phyloP scores from a whole-genome alignment of 2,797 vertebrate species.

The Brachyrhaphis roseni region DNA sequence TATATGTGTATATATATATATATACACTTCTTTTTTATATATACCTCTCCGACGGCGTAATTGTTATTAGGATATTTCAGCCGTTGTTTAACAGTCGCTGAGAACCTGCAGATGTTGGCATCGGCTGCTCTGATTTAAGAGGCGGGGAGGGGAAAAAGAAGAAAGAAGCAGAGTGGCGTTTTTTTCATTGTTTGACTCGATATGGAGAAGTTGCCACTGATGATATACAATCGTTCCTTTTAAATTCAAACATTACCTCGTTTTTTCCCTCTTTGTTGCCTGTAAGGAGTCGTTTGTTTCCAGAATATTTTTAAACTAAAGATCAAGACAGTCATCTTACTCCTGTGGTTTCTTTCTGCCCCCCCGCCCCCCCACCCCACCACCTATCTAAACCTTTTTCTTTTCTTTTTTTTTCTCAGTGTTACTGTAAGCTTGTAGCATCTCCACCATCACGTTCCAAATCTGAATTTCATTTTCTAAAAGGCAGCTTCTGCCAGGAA shows the following conservation, averaged over 20 bases:
- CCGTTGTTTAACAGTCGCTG: constrained; percentile 89
- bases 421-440: constrained; percentile 68
- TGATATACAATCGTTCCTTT: constrained; percentile 85
- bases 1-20: too few relatives aligned
- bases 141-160: constrained; percentile 55
- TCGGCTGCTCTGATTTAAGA: constrained; percentile 80
- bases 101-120: constrained; percentile 99
- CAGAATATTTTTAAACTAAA: constrained; percentile 76
- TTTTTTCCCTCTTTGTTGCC: constrained; percentile 63
- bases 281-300: constrained; percentile 69
- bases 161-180: constrained; percentile 79
- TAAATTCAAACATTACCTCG: constrained; percentile 83
- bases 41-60: constrained; percentile 79
- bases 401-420: constrained; percentile 12
- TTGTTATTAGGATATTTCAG: constrained; percentile 88
- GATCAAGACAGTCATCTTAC: constrained; percentile 68
- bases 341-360: constrained; percentile 44
- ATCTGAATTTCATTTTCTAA: constrained; percentile 67
- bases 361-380: constrained; percentile 31
- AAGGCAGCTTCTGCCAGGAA: constrained; percentile 69
- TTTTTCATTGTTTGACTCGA: constrained; percentile 97
- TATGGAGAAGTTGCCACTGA: constrained; percentile 93
- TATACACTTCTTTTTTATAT: constrained; percentile 51
- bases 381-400: constrained; percentile 41
- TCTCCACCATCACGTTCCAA: constrained; percentile 52